These are phyloP conservation scores for Bubo blakistoni DNA, from an alignment of 2,113 vertebrate genomes.

Conservation along the genomic window DNA sequence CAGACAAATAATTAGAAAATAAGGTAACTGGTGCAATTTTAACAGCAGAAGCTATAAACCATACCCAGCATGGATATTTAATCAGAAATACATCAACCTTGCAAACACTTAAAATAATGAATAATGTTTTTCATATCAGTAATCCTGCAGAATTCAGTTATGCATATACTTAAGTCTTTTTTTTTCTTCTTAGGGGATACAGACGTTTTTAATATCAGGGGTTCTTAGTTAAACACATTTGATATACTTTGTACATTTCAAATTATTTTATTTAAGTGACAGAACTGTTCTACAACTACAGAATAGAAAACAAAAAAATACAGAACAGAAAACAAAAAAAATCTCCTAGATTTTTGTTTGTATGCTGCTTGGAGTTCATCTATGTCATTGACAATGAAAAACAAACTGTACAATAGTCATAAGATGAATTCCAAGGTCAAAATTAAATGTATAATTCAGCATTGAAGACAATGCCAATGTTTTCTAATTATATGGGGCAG, in stretches of 20 bases:
- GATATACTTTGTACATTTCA: not conserved
- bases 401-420: not conserved
- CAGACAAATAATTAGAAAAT: not conserved
- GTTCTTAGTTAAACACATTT: not conserved
- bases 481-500: not conserved
- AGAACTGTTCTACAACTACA: not conserved
- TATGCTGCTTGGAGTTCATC: not conserved
- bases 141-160: not conserved
- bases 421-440: not conserved
- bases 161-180: not conserved
- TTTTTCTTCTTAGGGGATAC: not conserved
- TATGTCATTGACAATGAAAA: not conserved
- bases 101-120: not conserved
- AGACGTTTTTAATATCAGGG: not conserved
- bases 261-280: not conserved
- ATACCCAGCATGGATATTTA: not conserved
- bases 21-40: not conserved
- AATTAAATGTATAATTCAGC: not conserved
- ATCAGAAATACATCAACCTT: not conserved
- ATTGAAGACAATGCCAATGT: not conserved
- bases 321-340: no score
- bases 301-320: not conserved
- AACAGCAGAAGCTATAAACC: not conserved
- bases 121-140: not conserved
- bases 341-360: not conserved